Evolutionary conservation across 2,797 vertebrate genomes (phyloP).

Genomic region (Notolepis coatsorum): DNA sequence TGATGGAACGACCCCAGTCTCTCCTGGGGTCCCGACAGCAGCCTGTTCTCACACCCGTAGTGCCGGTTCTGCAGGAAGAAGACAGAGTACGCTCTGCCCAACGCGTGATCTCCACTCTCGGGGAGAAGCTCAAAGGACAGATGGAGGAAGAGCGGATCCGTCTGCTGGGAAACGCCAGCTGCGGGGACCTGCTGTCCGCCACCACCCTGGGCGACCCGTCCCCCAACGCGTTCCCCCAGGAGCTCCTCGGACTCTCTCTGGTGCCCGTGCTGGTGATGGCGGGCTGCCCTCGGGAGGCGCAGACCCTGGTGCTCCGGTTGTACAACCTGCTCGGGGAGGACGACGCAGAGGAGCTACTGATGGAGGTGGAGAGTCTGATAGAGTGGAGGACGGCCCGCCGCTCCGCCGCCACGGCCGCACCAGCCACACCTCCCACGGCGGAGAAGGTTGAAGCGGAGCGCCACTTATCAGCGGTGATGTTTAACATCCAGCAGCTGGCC

Average conservation of each 20-base stretch:
- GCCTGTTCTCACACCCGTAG: neutral
- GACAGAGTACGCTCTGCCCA: slow-evolving; percentile 49
- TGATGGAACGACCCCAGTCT: slow-evolving; percentile 14
- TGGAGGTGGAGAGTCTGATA: slow-evolving; percentile 75
- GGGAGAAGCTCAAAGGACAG: slow-evolving; percentile 54
- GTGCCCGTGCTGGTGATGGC: slow-evolving; percentile 80
- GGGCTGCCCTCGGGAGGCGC: slow-evolving; percentile 76
- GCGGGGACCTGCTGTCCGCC: slow-evolving; percentile 74
- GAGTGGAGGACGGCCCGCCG: slow-evolving; percentile 51
- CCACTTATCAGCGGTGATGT: slow-evolving; percentile 76
- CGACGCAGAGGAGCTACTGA: slow-evolving; percentile 75
- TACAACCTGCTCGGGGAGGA: slow-evolving; percentile 70
- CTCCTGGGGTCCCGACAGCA: slow-evolving; percentile 30
- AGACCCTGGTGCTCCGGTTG: slow-evolving; percentile 71
- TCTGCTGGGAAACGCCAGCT: slow-evolving; percentile 71
- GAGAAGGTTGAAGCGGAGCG: slow-evolving; percentile 16
- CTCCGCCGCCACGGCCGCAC: slow-evolving; percentile 11
- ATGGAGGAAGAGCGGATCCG: slow-evolving; percentile 43
- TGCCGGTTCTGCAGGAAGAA: slow-evolving; percentile 10
- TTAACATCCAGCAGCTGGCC: slow-evolving; percentile 77
- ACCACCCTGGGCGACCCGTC: slow-evolving; percentile 70
- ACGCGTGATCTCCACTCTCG: slow-evolving; percentile 56
- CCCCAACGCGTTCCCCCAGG: slow-evolving; percentile 69
- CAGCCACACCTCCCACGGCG: slow-evolving; percentile 14
- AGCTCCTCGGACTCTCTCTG: slow-evolving; percentile 83